These are phyloP conservation scores for Leucopsar rothschildi DNA, from an alignment of 2,113 vertebrate genomes.

Conservation along the genomic window DNA sequence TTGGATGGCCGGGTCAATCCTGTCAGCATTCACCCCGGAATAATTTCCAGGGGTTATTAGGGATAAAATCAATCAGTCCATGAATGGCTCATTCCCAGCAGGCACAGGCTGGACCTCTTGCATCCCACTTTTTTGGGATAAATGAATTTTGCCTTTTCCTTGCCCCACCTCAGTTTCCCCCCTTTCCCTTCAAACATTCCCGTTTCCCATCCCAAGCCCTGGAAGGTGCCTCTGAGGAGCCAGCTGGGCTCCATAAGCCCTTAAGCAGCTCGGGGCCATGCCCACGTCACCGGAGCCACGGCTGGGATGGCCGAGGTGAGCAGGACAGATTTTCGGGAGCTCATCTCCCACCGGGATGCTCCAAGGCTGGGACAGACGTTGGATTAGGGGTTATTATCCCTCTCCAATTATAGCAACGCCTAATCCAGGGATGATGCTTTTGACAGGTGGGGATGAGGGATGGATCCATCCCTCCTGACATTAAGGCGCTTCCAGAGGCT, in stretches of 20 bases:
- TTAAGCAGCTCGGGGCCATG: constrained; percentile 20
- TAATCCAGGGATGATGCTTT: constrained; percentile 58
- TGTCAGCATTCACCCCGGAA: background rate
- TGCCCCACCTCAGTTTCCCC: fast-evolving
- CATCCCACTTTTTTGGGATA: background rate
- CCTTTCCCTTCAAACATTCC: background rate
- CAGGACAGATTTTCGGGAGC: constrained; percentile 45
- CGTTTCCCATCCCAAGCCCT: background rate
- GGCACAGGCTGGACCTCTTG: background rate
- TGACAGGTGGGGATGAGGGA: constrained; percentile 37
- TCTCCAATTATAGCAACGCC: constrained; percentile 5
- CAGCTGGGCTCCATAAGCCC: constrained; percentile 30
- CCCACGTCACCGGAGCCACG: background rate
- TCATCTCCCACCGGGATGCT: background rate
- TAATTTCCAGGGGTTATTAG: background rate
- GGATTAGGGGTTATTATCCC: constrained; percentile 45
- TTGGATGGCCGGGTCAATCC: background rate
- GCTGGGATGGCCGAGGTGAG: background rate
- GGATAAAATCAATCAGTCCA: background rate
- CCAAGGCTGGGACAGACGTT: background rate
- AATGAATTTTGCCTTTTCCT: background rate
- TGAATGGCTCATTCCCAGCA: background rate
- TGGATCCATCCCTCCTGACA: background rate
- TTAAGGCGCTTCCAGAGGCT: background rate
- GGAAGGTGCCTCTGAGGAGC: background rate